These are phyloP conservation scores for Orthosia gothica DNA, from an alignment of 2,888 invertebrate genomes.

Conservation along the genomic window DNA sequence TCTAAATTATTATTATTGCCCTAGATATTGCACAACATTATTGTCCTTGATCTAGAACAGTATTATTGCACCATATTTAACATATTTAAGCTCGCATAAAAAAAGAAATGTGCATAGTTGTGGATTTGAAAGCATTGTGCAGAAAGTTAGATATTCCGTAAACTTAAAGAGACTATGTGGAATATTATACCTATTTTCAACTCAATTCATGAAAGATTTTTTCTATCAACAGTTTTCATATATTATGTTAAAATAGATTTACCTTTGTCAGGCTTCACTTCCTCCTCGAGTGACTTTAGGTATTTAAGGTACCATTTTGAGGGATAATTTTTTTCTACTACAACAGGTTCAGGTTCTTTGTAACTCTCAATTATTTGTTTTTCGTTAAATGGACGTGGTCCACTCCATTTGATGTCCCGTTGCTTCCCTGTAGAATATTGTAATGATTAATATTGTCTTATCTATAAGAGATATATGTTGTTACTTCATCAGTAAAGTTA, in stretches of 20 bases:
- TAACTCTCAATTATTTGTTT: neutral
- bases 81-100: neutral
- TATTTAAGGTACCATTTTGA: no score
- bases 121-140: no score
- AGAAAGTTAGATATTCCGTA: no score
- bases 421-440: slow-evolving; percentile 22
- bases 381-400: slow-evolving; percentile 17
- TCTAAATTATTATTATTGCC: no score
- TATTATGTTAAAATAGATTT: neutral
- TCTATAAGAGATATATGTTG: neutral
- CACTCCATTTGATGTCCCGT: slow-evolving; percentile 35
- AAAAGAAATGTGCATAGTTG: no score
- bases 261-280: slow-evolving; percentile 37
- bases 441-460: neutral
- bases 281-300: neutral
- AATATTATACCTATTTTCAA: no score
- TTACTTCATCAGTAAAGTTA: slow-evolving; percentile 8
- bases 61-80: no score
- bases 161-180: no score
- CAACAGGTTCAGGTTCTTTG: neutral
- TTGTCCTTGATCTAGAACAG: no score
- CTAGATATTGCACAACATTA: no score
- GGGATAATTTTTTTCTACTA: neutral
- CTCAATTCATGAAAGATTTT: no score
- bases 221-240: no score